Conservation (phyloP, 2,888 invertebrate genomes). For the Stegophylla sp. region DNA sequence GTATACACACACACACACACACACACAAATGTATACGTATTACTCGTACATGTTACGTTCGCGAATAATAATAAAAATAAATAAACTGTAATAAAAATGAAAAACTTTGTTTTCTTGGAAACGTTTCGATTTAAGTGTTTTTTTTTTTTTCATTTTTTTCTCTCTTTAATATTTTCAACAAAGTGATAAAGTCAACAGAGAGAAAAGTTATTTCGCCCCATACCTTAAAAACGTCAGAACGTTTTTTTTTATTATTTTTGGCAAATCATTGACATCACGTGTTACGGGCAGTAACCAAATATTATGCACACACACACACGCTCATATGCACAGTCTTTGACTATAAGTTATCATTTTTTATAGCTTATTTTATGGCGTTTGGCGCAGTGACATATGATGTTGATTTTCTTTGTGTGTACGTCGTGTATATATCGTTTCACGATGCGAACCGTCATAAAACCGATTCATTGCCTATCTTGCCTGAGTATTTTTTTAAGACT, state of each 20-base stretch:
- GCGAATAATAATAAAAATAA: too few relatives aligned
- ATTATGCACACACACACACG: neutral
- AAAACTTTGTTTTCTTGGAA: too few relatives aligned
- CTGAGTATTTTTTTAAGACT: neutral
- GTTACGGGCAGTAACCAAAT: neutral
- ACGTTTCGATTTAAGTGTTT: too few relatives aligned
- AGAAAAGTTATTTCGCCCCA: neutral
- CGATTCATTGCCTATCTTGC: neutral
- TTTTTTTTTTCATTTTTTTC: neutral
- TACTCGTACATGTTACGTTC: too few relatives aligned
- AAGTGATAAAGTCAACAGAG: conserved; percentile 24
- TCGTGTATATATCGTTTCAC: neutral
- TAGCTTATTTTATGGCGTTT: neutral
- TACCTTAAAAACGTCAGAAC: conserved; percentile 1
- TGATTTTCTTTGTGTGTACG: neutral
- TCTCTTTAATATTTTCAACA: neutral
- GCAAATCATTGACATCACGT: neutral
- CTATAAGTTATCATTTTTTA: conserved; percentile 16
- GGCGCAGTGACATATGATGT: neutral
- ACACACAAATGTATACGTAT: too few relatives aligned
- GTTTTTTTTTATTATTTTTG: conserved; percentile 17
- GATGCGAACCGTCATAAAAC: neutral
- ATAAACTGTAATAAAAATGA: too few relatives aligned
- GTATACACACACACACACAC: too few relatives aligned
- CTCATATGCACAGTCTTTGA: neutral